Evolutionary conservation across 2,797 vertebrate species (phyloP), one percentile per base, ranked within the genome.

Genomic region (Lateolabrax maculatus): DNA sequence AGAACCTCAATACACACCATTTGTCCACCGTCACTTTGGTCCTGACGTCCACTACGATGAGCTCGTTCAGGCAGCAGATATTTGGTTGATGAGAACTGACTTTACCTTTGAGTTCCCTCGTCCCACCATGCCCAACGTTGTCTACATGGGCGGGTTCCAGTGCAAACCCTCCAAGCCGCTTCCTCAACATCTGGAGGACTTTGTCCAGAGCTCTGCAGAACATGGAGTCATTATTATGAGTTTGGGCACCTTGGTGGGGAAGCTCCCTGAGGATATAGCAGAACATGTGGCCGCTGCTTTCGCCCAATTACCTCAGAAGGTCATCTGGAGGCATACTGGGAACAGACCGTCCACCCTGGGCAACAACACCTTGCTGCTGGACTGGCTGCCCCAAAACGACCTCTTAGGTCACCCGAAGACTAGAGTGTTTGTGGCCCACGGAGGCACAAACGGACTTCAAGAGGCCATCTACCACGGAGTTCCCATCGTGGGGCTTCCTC

Each of bases 131-230:
- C 94, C 94, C 63, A 95, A 95, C 8, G 6, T 94, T 0, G 43
- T 95, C 51, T 95, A 95, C 75, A 92, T 95, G 72, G 84, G 89
- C 8, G 94, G 94, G 16, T 94, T 95, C 58, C 94, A 95, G 70
- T 94, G 94, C 90, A 90, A 88, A 79, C 83, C 92, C 15, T 79
- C 93, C 13, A 89, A 90, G 63, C 87, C 90, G 0, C 87, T 94
- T 19, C 29, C 90, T 6, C 77, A 84, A 41, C 89, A 93, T 1
- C 71, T 94, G 3, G 91, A 91, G 43, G 87, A 84, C 13, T 93
- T 93, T 68, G 86, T 87, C 13, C 85, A 91, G 61, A 92, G 89
- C 12, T 91, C 92, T 0, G 90, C 90, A 4, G 90, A 94, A 52
- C 93, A 93, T 23, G 93, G 92, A 0, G 9, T 93, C 64, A 89